These are phyloP conservation scores for Astur gentilis DNA, from an alignment of 2,113 vertebrate genomes.

Conservation along the genomic window DNA sequence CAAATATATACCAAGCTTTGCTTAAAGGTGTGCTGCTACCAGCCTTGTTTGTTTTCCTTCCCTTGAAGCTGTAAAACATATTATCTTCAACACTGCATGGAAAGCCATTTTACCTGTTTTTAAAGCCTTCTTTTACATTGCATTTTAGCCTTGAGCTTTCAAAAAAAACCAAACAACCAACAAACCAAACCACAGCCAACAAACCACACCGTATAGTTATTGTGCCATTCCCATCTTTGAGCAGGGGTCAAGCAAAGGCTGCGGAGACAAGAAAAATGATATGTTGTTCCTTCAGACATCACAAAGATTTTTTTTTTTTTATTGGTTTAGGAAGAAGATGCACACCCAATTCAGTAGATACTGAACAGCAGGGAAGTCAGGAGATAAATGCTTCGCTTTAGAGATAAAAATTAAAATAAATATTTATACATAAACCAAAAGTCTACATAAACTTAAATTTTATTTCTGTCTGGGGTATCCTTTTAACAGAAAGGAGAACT, in stretches of 20 bases:
- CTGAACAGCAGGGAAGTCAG: neutral
- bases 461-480: neutral
- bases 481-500: neutral
- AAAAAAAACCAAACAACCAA: neutral
- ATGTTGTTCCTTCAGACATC: neutral
- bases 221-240: neutral
- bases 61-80: neutral
- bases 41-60: neutral
- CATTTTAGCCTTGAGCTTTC: neutral
- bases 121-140: neutral
- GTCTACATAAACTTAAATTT: neutral
- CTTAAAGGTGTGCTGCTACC: neutral
- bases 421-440: neutral
- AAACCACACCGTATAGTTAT: neutral
- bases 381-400: neutral
- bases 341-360: neutral
- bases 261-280: neutral
- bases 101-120: neutral
- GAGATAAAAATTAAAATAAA: neutral
- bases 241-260: neutral
- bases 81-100: neutral
- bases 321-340: neutral
- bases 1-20: neutral
- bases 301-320: neutral
- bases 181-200: neutral